Conservation (phyloP, 2,113 vertebrate genomes). For the Python bivittatus region DNA sequence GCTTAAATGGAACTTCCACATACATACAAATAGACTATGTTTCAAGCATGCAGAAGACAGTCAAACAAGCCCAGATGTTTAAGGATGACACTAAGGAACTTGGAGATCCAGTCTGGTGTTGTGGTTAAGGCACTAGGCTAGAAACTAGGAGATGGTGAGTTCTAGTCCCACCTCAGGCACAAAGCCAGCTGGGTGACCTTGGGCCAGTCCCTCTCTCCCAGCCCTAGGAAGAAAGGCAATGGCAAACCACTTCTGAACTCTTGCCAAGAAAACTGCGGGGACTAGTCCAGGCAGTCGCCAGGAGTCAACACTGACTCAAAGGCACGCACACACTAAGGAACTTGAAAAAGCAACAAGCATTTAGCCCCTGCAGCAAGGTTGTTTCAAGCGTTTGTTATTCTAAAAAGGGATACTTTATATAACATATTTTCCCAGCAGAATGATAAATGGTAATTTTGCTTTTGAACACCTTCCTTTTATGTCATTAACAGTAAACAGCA, state of each 20-base stretch:
- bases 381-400: background rate
- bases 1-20: background rate
- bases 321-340: background rate
- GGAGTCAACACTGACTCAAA: background rate
- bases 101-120: background rate
- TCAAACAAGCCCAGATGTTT: background rate
- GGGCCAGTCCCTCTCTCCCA: too few species aligned
- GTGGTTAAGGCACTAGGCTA: background rate
- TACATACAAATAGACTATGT: background rate
- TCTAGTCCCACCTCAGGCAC: background rate
- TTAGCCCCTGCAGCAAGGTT: background rate
- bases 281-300: background rate
- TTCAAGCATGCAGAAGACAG: background rate
- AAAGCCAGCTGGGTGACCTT: background rate
- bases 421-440: background rate
- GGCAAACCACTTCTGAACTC: too few species aligned
- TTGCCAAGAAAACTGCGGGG: too few species aligned
- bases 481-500: background rate
- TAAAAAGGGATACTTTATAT: background rate
- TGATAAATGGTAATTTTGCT: background rate
- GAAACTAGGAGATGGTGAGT: background rate
- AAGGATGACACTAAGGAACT: background rate
- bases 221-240: too few species aligned
- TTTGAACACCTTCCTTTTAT: background rate
- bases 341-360: background rate